Evolutionary conservation across 1,140 invertebrate genomes (phyloP), one percentile per base, ranked within the genome.

Genomic region (Papilio helenus): DNA sequence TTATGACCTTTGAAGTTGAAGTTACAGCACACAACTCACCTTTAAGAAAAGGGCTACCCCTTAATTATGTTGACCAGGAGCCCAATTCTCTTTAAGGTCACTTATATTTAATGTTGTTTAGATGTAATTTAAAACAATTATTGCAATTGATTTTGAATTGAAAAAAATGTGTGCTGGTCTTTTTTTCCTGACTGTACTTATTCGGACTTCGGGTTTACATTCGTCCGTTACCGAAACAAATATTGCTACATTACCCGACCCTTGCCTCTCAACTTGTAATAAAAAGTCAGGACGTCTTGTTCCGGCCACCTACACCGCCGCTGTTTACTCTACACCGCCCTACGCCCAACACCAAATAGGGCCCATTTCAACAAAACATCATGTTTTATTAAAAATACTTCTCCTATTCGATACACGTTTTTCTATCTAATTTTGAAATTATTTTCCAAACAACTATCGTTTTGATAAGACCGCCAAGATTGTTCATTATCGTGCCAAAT

Each of bases 361-460:
- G 84, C 81, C 87, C 87, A 87, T 90, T 88, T 87, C 87, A 82
- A 84, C 82, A 87, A 85, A 90, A 89, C 88, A 88, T 89, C 86
- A 86, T 88, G 89, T 87, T 91, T 91, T 91, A 90, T 88, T 89
- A 89, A 88, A 89, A 89, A 49, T 55, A 81, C 81, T 83, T 80
- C 79, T 79, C 29, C 16, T 26, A 42, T 46, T 20, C 55, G 58
- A 8, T 73, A 42, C 44, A 51, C 72, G 42, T 73, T 74, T 44
- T 73, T 12, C 23, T 10, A 51, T 9, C 1, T 74, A 46, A 46
- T 49, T 74, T 20, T 16, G 20, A 16, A 73, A 49, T 23, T 74
- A 29, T 16, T 34, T 18, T 68, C 23, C 61, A 34, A 7, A 68
- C 14, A 29, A 2, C 2, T 61, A 26, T 61, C 2, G 1, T 55